Evolutionary conservation across 1,140 invertebrate species (phyloP).

Genomic region (Ooceraea biroi): DNA sequence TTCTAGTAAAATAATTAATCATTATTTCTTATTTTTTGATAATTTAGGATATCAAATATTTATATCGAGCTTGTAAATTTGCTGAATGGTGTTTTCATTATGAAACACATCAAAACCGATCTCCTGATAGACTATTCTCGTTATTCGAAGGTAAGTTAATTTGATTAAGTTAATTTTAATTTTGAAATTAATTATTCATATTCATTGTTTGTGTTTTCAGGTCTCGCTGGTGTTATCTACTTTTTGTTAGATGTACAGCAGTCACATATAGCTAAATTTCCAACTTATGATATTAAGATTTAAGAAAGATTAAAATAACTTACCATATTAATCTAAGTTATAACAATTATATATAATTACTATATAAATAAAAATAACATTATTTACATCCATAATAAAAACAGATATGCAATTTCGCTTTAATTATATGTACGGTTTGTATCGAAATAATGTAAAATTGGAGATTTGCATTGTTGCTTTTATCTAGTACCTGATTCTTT

Average conservation of each 20-base stretch:
- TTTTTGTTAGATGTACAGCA: slow-evolving; percentile 89
- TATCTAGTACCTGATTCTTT: too few species aligned
- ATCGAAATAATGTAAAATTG: too few species aligned
- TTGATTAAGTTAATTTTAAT: slow-evolving; percentile 71
- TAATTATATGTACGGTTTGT: too few species aligned
- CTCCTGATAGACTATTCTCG: slow-evolving; percentile 93
- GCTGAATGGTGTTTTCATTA: slow-evolving; percentile 94
- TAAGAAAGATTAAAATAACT: too few species aligned
- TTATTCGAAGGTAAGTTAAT: slow-evolving; percentile 94
- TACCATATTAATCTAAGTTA: too few species aligned
- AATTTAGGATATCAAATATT: slow-evolving; percentile 88
- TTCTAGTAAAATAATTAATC: too few species aligned
- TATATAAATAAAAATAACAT: too few species aligned
- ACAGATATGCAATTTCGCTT: too few species aligned
- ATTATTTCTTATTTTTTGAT: slow-evolving; percentile 58
- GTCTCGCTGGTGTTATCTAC: slow-evolving; percentile 90
- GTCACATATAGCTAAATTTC: slow-evolving; percentile 89
- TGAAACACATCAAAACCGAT: slow-evolving; percentile 88
- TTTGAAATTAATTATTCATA: slow-evolving; percentile 28
- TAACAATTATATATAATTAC: too few species aligned
- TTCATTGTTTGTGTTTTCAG: slow-evolving; percentile 75
- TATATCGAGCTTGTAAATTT: slow-evolving; percentile 93
- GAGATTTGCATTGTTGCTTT: too few species aligned
- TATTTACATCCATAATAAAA: too few species aligned
- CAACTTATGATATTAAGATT: slow-evolving; percentile 85